Evolutionary conservation across 1,140 invertebrate genomes (phyloP), one percentile per base, ranked within the genome.

Genomic region (Mizuhopecten yessoensis): DNA sequence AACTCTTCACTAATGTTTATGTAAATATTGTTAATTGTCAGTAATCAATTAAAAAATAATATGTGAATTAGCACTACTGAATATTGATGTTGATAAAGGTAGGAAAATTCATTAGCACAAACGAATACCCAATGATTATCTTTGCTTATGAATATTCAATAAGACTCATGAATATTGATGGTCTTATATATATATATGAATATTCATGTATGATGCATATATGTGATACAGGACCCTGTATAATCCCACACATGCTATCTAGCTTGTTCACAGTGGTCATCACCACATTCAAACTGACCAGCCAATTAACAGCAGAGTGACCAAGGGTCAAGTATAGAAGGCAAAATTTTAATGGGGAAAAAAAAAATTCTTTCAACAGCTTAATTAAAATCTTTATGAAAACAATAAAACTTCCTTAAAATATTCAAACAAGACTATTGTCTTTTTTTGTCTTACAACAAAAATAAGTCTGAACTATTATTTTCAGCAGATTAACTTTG

Each of bases 171-270:
- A 9, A 75, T 75, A n/a, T n/a, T n/a, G n/a, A n/a, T 75, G 29
- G 57, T 75, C n/a, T 75, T 75, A 7, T 17, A 45, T 45, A 1
- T 5, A 29, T 9, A 17, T 29, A 29, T 29, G 23, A 29, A 75
- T 75, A 75, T 29, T n/a, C 57, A 75, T 75, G 42, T 75, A 75
- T 29, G 57, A 75, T 75, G 29, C 5, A 75, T 75, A 75, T 75
- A 75, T 75, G 57, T 15, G n/a, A 75, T 75, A 75, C n/a, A 75
- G 57, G 57, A 75, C 57, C 57, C 57, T 75, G n/a, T 75, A 75
- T 75, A 75, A n/a, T 29, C 57, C 57, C 57, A 75, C 57, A 75
- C 57, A 75, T 75, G 57, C 57, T 75, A 75, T 29, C 57, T 75
- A 75, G 57, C 57, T 75, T 75, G 1, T 75, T 75, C 57, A 75